phyloP scores from a whole-genome alignment of 1,140 invertebrate genomes.

The Penaeus indicus region DNA sequence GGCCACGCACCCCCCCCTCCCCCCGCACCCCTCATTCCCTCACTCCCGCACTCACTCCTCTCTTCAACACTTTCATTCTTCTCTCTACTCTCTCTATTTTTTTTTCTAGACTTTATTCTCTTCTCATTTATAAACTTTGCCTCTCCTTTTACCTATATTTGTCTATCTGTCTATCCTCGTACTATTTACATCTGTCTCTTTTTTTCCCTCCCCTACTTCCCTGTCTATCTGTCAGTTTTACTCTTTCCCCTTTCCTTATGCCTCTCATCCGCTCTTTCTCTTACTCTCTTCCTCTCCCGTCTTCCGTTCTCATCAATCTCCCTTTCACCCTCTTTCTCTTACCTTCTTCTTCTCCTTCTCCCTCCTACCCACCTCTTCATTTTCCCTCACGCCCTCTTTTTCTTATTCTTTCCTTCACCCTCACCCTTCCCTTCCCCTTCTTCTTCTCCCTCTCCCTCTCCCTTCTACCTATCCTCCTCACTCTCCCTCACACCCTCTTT shows the following conservation, averaged over 20 bases:
- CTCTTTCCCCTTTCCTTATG: not conserved
- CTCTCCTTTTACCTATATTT: too few species aligned
- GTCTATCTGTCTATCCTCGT: not conserved
- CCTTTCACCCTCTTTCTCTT: not conserved
- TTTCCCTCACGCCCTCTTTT: not conserved
- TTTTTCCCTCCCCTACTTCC: not conserved
- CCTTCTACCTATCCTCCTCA: too few species aligned
- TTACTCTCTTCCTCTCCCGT: not conserved
- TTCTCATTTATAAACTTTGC: too few species aligned
- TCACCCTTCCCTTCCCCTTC: not conserved
- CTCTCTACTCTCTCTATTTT: too few species aligned
- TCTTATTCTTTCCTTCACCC: not conserved
- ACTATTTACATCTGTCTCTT: not conserved
- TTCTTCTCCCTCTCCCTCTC: not conserved
- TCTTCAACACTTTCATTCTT: too few species aligned
- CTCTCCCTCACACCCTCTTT: conserved; percentile 15
- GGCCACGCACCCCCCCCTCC: too few species aligned
- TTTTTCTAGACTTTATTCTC: too few species aligned
- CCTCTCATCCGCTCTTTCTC: not conserved
- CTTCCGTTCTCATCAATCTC: not conserved
- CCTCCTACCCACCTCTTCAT: not conserved
- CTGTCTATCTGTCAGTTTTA: not conserved
- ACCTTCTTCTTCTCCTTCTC: not conserved
- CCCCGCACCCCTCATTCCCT: too few species aligned
- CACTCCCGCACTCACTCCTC: too few species aligned